Percentiles rank a stretch among this genome's conserved stretches.
These are phyloP conservation scores for Papilio polytes DNA, from an alignment of 1,140 invertebrate species.

Conservation along the genomic window DNA sequence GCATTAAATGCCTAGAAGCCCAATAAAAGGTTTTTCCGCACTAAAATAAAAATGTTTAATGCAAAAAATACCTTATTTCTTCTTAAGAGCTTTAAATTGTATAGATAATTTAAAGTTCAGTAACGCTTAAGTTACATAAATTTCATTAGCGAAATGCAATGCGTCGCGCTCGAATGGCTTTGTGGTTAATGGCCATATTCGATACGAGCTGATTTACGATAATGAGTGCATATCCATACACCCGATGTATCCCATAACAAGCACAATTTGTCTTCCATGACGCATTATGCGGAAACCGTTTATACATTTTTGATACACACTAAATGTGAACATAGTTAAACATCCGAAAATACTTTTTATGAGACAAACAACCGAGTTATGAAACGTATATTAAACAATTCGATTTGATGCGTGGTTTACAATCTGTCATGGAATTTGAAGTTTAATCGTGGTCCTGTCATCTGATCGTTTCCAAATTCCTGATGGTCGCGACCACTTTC, in stretches of 20 bases:
- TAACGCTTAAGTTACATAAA: constrained; percentile 36
- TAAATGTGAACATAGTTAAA: not conserved
- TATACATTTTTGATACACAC: not conserved
- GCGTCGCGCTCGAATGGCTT: constrained; percentile 34
- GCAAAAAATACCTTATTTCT: not conserved
- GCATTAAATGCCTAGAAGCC: no score
- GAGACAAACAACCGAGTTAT: not conserved
- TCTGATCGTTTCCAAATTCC: no score
- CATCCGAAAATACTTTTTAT: not conserved
- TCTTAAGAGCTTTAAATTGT: not conserved
- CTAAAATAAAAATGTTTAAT: no score
- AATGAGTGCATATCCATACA: constrained; percentile 39
- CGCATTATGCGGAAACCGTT: constrained; percentile 9
- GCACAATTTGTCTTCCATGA: constrained; percentile 21
- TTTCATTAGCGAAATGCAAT: constrained; percentile 33
- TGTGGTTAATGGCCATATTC: constrained; percentile 40
- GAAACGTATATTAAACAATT: no score
- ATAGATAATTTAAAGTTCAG: constrained; percentile 10
- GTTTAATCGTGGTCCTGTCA: no score
- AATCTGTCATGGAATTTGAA: no score
- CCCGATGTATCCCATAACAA: constrained; percentile 22
- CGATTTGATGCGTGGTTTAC: no score
- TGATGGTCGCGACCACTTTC: no score
- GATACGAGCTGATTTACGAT: constrained; percentile 37
- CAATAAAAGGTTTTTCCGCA: no score